A percentile compares a stretch with the other conserved stretches of the same genome.
Conservation (phyloP, 2,888 invertebrate species). For the Uloborus plumipes region DNA sequence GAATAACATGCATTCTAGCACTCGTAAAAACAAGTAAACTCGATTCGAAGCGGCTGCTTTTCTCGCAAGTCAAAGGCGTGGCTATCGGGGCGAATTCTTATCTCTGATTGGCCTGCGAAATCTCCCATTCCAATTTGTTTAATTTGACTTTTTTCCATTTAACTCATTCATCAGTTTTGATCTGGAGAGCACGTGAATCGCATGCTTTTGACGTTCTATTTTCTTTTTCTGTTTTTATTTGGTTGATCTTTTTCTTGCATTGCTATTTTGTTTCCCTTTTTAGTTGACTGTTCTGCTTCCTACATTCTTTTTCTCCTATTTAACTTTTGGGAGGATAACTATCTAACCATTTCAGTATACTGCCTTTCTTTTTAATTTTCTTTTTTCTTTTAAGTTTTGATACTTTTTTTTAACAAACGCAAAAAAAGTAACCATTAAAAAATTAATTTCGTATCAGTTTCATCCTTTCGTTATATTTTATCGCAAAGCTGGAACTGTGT, state of each 20-base stretch:
- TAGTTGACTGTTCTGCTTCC: neutral
- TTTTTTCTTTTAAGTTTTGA: too few relatives aligned
- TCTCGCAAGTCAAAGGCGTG: neutral
- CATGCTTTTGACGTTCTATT: neutral
- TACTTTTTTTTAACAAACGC: too few relatives aligned
- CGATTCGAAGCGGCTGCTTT: neutral
- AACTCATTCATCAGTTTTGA: slow-evolving; percentile 13
- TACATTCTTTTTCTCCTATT: neutral
- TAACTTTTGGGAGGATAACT: neutral
- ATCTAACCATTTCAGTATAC: too few relatives aligned
- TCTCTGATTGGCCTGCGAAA: slow-evolving; percentile 2
- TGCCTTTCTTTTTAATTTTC: too few relatives aligned
- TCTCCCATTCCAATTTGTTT: slow-evolving; percentile 12
- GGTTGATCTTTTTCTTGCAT: neutral
- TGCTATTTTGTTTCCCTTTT: neutral
- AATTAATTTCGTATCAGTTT: too few relatives aligned
- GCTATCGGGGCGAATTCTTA: neutral
- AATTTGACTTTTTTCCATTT: slow-evolving; percentile 1
- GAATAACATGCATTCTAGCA: neutral
- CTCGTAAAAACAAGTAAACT: neutral
- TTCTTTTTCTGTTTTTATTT: neutral
- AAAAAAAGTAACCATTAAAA: too few relatives aligned
- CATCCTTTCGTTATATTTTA: too few relatives aligned
- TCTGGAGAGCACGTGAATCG: neutral
- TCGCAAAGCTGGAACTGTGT: too few relatives aligned